Conservation (phyloP, 2,797 vertebrate genomes). For the Diplodus sargus region DNA sequence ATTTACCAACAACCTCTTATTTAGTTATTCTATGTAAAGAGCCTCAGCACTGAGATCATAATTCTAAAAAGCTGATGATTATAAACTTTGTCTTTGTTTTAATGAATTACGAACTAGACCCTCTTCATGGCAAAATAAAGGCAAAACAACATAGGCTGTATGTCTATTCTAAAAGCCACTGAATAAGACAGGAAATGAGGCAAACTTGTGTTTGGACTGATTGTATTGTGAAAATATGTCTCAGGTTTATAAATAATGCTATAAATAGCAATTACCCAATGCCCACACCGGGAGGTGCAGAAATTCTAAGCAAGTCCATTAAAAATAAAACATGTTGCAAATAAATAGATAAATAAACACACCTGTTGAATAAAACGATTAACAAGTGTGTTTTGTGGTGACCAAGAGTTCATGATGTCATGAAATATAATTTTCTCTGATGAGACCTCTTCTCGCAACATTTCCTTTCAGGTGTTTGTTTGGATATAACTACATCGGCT, state of each 20-base stretch:
- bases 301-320: background rate
- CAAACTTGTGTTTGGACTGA: too few relatives aligned
- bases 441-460: background rate
- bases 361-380: background rate
- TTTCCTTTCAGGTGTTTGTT: background rate
- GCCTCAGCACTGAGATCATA: background rate
- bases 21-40: background rate
- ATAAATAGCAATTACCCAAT: background rate
- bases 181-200: background rate
- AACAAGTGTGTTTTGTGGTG: background rate
- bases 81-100: background rate
- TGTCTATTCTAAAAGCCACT: background rate
- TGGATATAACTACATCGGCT: background rate
- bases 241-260: background rate
- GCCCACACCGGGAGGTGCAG: background rate
- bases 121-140: background rate
- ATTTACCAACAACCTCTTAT: background rate
- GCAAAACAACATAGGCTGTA: background rate
- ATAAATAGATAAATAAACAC: background rate
- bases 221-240: background rate
- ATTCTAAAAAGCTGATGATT: background rate
- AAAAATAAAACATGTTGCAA: background rate
- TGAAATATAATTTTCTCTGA: background rate
- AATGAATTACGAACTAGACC: background rate
- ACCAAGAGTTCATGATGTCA: background rate